Percentiles rank a stretch among this genome's conserved stretches.
Conservation (phyloP, 2,888 invertebrate species). For the Peribatodes rhomboidaria region DNA sequence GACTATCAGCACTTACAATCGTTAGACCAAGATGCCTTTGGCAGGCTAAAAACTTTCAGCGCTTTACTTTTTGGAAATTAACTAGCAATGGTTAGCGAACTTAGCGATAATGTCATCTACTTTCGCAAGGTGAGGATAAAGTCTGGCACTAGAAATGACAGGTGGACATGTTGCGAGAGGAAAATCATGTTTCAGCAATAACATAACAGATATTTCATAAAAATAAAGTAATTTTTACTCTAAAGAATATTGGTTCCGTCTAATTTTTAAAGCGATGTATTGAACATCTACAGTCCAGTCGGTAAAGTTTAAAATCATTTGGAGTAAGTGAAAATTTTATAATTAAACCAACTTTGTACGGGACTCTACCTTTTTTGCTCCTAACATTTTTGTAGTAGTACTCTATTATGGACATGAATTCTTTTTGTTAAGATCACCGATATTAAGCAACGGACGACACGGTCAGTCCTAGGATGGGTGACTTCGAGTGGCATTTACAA, state of each 20-base stretch:
- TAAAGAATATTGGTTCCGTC: slow-evolving; percentile 25
- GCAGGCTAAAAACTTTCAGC: not conserved
- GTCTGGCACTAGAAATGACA: slow-evolving; percentile 46
- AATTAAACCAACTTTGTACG: too few relatives aligned
- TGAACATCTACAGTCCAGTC: not conserved
- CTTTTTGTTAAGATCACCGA: too few relatives aligned
- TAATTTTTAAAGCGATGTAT: not conserved
- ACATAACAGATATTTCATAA: slow-evolving; percentile 29
- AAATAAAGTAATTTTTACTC: slow-evolving; percentile 25
- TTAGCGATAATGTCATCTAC: not conserved
- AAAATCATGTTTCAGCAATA: slow-evolving; percentile 38
- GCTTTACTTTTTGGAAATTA: not conserved
- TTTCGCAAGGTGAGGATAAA: slow-evolving; percentile 15
- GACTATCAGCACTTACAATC: too few relatives aligned
- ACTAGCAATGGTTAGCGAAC: slow-evolving; percentile 20
- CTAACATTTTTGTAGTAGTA: too few relatives aligned
- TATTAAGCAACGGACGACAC: too few relatives aligned
- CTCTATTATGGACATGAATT: too few relatives aligned
- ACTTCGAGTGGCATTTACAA: too few relatives aligned
- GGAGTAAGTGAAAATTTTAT: not conserved
- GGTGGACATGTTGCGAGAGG: slow-evolving; percentile 36
- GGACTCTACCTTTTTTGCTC: too few relatives aligned
- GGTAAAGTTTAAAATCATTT: not conserved
- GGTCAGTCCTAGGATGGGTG: too few relatives aligned
- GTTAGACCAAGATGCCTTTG: too few relatives aligned